Base-by-base conservation (phyloP, 2,797 vertebrate genomes). In the Sebastes vulpes region DNA sequence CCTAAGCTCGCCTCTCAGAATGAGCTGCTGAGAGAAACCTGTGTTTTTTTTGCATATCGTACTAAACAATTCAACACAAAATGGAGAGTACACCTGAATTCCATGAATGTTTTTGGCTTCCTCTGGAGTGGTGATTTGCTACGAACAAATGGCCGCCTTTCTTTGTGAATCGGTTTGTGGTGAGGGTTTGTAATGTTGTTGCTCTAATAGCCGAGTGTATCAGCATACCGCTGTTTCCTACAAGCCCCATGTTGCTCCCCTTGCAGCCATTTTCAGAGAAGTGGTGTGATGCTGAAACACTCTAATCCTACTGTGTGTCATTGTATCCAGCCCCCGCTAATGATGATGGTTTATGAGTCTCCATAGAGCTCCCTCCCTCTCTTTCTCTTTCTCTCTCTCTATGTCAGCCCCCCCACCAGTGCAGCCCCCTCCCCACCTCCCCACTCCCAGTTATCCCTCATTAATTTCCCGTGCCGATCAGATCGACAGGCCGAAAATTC, bases 401-500 rank as follows among this genome's bases (percentile, higher is more conserved):
- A 2, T 63, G 38, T 79, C 73, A 64, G 18, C 74, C 63, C 18
- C 50, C 66, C 58, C 65, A 3, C 21, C 60, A 26, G 32, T 28
- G 25, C 71, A 25, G 25, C 60, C 80, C 70, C 67, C 72, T 38
- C 35, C 75, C 65, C 81, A 8, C 73, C 75, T 79, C 58, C 84
- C 58, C 61, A 64, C 74, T 82, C 78, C 94, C 91, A 94, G 95
- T 93, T 93, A 94, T 95, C 94, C 94, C 84, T 92, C 90, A 94
- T 97, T 97, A 95, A 96, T 96, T 96, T 96, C 96, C 93, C 81
- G 92, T 92, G 89, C 95, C 89, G 91, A 95, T 96, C 95, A 95
- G 94, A 95, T 94, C 92, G 96, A 95, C 94, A 96, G 95, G 94
- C 96, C 81, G 95, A 96, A 96, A 96, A 96, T 95, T 95, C 94